These are phyloP conservation scores for Marasmarcha lunaedactyla DNA, from an alignment of 2,888 invertebrate genomes.

Conservation along the genomic window DNA sequence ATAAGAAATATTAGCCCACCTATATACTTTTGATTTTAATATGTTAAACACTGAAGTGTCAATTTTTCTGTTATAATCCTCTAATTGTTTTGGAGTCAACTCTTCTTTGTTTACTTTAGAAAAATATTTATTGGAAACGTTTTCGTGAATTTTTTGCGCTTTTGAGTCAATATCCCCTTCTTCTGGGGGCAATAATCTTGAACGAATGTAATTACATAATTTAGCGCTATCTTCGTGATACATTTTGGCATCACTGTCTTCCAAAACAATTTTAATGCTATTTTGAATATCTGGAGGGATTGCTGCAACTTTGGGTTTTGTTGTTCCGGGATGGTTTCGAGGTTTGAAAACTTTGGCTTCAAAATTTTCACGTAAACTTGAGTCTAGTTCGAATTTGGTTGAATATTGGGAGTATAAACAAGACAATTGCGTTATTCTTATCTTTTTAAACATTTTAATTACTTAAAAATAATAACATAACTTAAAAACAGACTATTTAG, in stretches of 20 bases:
- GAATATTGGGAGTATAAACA: slow-evolving; percentile 32
- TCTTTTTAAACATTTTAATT: slow-evolving; percentile 42
- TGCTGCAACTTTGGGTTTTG: slow-evolving; percentile 55
- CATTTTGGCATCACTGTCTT: slow-evolving; percentile 71
- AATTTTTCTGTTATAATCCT: slow-evolving; percentile 50
- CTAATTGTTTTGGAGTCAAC: slow-evolving; percentile 37
- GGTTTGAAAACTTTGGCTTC: slow-evolving; percentile 71
- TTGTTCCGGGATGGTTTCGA: slow-evolving; percentile 79
- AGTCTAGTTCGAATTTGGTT: slow-evolving; percentile 60
- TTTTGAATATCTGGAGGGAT: slow-evolving; percentile 73
- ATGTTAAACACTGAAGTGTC: slow-evolving; percentile 65
- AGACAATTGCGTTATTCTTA: slow-evolving; percentile 29
- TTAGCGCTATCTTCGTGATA: slow-evolving; percentile 62
- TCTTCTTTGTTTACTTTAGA: slow-evolving; percentile 27
- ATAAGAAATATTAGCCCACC: slow-evolving; percentile 82
- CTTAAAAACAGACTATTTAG: too few relatives aligned
- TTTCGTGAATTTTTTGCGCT: slow-evolving; percentile 43
- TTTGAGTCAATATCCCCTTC: slow-evolving; percentile 53
- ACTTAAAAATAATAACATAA: too few relatives aligned
- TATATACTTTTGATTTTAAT: slow-evolving; percentile 73
- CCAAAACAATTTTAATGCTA: slow-evolving; percentile 63
- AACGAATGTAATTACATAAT: slow-evolving; percentile 71
- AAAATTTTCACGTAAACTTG: slow-evolving; percentile 54
- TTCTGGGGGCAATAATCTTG: slow-evolving; percentile 76
- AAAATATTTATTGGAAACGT: slow-evolving; percentile 36